Conservation (phyloP, 2,797 vertebrate genomes). For the Pipistrellus pipistrellus region DNA sequence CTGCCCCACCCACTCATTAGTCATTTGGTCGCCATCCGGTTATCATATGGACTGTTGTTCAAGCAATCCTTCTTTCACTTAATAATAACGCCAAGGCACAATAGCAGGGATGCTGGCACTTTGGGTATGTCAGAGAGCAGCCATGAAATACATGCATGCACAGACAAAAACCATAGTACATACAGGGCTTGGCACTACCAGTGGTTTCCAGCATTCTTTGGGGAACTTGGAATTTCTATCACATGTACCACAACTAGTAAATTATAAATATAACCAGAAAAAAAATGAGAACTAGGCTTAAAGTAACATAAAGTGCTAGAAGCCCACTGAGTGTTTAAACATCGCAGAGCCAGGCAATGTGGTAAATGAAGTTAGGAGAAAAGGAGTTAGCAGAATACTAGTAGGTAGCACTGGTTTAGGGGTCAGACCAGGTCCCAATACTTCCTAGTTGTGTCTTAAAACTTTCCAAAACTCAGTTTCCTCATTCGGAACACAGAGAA, state of each 20-base stretch:
- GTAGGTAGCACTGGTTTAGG: neutral
- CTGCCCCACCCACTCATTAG: neutral
- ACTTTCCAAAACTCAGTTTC: slow-evolving; percentile 2
- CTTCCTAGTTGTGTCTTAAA: neutral
- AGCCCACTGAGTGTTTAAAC: neutral
- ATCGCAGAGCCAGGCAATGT: neutral
- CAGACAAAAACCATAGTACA: neutral
- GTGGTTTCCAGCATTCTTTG: neutral
- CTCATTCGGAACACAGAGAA: neutral
- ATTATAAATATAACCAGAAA: neutral
- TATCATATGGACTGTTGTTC: neutral
- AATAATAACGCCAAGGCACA: neutral
- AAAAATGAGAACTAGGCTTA: neutral
- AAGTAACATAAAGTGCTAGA: neutral
- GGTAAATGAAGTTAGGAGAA: neutral
- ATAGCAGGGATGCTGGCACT: neutral
- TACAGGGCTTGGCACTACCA: neutral
- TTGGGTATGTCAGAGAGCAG: neutral
- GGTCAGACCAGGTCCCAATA: neutral
- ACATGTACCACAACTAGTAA: neutral
- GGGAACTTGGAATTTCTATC: neutral
- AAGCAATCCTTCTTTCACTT: neutral
- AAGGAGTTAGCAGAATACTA: neutral
- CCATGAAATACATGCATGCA: too few relatives aligned
- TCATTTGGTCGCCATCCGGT: neutral